A percentile compares a stretch with the other conserved stretches of the same genome.
Evolutionary conservation across 2,113 vertebrate genomes (phyloP).

Genomic region (Rhizomys pruinosus): DNA sequence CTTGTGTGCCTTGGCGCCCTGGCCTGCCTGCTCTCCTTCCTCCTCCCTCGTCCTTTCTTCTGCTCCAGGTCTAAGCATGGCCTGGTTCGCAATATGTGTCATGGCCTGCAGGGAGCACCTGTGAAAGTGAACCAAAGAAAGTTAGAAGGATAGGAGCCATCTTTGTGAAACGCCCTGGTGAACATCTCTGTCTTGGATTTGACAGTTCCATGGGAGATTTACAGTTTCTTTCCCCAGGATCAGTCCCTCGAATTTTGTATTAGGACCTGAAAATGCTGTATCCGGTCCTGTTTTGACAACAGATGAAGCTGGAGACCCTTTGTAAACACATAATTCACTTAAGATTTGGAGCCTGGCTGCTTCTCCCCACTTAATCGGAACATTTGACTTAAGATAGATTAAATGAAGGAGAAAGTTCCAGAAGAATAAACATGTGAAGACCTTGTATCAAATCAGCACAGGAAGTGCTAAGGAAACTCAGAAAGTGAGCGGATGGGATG

Average conservation of each 20-base stretch:
- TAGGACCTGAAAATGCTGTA: background rate
- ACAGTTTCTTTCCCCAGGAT: background rate
- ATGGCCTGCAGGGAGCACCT: too few relatives aligned
- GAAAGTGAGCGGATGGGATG: background rate
- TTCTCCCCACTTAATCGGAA: background rate
- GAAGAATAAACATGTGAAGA: background rate
- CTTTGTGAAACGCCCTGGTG: fast-evolving
- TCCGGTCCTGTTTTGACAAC: background rate
- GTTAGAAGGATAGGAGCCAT: fast-evolving
- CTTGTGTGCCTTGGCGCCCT: background rate
- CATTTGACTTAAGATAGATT: background rate
- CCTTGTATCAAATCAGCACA: background rate
- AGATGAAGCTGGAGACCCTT: background rate
- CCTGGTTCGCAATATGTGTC: background rate
- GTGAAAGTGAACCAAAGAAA: background rate
- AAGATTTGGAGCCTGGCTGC: too few relatives aligned
- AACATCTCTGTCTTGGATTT: background rate
- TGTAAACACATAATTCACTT: background rate
- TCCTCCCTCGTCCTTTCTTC: background rate
- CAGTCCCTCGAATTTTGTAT: background rate
- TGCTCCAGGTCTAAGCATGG: fast-evolving
- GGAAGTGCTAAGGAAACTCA: background rate
- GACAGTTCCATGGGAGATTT: background rate
- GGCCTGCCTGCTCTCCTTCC: too few relatives aligned
- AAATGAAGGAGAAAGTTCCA: background rate